Conservation (phyloP, 2,888 invertebrate species). For the Drepana falcataria region DNA sequence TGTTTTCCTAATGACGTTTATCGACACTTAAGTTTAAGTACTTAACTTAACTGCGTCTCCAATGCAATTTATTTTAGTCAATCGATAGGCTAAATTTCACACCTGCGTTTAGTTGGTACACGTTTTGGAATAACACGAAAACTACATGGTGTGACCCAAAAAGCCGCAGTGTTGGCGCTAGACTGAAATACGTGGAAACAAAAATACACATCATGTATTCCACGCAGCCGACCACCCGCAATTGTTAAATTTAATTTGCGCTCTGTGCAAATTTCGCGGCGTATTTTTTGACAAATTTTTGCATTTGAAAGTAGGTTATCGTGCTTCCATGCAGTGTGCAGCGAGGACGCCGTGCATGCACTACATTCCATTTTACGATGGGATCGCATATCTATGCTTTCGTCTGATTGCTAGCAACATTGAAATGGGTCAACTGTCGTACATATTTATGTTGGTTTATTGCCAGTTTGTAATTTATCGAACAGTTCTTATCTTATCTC, state of each 20-base stretch:
- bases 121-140: background rate
- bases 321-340: background rate
- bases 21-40: no score
- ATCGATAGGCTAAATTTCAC: background rate
- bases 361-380: background rate
- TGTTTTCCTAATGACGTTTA: no score
- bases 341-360: background rate
- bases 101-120: background rate
- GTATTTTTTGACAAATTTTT: conserved; percentile 7
- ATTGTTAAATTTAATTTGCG: conserved; percentile 22
- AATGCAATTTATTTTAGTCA: no score
- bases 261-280: conserved; percentile 9
- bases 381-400: no score
- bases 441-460: no score
- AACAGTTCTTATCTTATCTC: no score
- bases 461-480: no score
- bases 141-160: conserved; percentile 16
- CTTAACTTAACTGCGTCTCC: no score
- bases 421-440: no score
- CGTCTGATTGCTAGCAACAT: no score
- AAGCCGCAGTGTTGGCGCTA: conserved; percentile 13
- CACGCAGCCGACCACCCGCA: conserved; percentile 9
- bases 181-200: conserved; percentile 13
- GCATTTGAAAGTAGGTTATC: background rate
- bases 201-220: conserved; percentile 13